Percentiles rank a stretch among this genome's conserved stretches.
These are phyloP conservation scores for Takifugu ocellatus DNA, from an alignment of 2,797 vertebrate genomes.

Conservation along the genomic window DNA sequence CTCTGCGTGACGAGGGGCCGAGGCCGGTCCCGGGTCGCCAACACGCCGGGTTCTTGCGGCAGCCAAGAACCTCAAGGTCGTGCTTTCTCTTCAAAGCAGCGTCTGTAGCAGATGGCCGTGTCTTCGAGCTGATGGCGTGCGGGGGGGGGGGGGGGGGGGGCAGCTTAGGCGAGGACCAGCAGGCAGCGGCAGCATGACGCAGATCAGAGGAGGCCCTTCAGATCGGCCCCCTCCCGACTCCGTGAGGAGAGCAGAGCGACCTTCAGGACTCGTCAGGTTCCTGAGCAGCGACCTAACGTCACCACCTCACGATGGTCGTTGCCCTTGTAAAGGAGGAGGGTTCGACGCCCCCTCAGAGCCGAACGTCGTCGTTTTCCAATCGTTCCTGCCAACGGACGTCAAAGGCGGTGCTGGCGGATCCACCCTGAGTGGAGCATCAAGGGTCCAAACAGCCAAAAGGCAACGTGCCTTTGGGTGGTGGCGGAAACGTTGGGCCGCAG, in stretches of 20 bases:
- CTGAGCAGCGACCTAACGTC: no score
- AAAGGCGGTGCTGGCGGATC: no score
- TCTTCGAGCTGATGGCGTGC: slow-evolving; percentile 30
- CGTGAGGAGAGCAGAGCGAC: slow-evolving; percentile 21
- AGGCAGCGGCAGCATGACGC: slow-evolving; percentile 8
- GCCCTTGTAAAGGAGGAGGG: no score
- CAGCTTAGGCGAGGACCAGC: not conserved
- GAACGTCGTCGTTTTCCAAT: no score
- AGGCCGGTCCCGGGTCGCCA: slow-evolving; percentile 31
- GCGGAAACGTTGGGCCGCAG: not conserved
- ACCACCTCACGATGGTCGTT: no score
- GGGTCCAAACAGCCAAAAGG: no score
- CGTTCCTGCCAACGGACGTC: no score
- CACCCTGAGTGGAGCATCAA: no score
- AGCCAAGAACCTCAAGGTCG: slow-evolving; percentile 57
- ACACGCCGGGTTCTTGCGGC: slow-evolving; percentile 16
- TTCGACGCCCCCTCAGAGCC: no score
- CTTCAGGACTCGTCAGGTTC: slow-evolving; percentile 11
- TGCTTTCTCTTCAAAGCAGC: slow-evolving; percentile 50
- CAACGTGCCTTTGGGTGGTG: slow-evolving; percentile 5
- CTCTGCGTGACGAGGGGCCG: slow-evolving; percentile 3
- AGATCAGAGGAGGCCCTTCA: not conserved
- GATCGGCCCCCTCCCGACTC: slow-evolving; percentile 45
- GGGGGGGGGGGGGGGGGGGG: slow-evolving; percentile 12
- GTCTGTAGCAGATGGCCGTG: slow-evolving; percentile 53